phyloP scores from a whole-genome alignment of 2,797 vertebrate genomes.

The Bradypodion ventrale region DNA sequence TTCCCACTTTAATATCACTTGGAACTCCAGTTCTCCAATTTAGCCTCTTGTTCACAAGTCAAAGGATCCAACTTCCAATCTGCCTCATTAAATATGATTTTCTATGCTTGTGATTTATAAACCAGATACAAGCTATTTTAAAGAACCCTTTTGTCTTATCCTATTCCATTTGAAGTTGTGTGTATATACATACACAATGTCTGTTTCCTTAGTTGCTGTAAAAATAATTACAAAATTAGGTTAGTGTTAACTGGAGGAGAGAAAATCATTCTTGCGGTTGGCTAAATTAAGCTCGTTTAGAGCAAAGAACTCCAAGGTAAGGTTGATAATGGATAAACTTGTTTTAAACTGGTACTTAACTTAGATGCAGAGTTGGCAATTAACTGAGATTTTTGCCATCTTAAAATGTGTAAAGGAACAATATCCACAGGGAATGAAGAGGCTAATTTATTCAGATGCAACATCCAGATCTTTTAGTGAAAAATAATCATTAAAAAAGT shows the following conservation, averaged over 20 bases:
- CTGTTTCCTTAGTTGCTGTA: constrained; percentile 16
- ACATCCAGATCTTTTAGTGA: constrained; percentile 28
- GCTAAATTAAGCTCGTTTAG: constrained; percentile 43
- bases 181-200: no score
- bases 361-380: constrained; percentile 32
- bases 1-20: no score
- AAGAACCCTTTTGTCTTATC: no score
- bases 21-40: constrained; percentile 46
- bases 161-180: no score
- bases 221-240: constrained; percentile 33
- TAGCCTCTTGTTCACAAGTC: constrained; percentile 57
- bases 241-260: constrained; percentile 24
- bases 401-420: constrained; percentile 36
- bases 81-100: constrained; percentile 30
- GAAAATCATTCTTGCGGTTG: constrained; percentile 51
- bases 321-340: constrained; percentile 44
- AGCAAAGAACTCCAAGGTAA: constrained; percentile 45
- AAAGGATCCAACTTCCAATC: constrained; percentile 35
- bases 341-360: constrained; percentile 43
- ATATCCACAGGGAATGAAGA: constrained; percentile 37
- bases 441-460: constrained; percentile 43
- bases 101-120: constrained; percentile 26
- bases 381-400: constrained; percentile 42
- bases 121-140: constrained; percentile 7
- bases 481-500: constrained; percentile 44